These are phyloP conservation scores for Eueides isabella DNA, from an alignment of 1,140 invertebrate genomes.

Conservation along the genomic window DNA sequence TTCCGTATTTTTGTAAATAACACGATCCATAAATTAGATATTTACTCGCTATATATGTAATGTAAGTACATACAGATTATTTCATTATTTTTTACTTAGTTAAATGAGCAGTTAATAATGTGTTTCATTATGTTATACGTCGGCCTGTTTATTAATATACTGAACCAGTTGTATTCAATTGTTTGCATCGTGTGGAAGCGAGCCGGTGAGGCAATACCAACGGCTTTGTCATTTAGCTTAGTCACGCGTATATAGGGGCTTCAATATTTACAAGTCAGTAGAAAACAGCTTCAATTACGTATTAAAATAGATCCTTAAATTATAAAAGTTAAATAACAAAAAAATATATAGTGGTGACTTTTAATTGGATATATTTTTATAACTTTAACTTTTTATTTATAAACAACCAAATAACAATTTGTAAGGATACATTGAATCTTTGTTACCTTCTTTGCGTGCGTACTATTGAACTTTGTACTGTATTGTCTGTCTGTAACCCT, in stretches of 20 bases:
- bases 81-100: background rate
- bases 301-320: background rate
- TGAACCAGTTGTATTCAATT: conserved; percentile 13
- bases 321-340: background rate
- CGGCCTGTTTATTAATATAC: background rate
- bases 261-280: background rate
- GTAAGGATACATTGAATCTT: background rate
- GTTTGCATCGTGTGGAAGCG: conserved; percentile 7
- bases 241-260: conserved; percentile 23
- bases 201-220: conserved; percentile 12
- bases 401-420: background rate
- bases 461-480: background rate
- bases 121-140: background rate
- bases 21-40: no score
- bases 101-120: background rate
- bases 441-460: background rate
- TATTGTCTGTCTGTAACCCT: background rate
- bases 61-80: background rate
- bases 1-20: no score
- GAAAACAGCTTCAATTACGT: background rate
- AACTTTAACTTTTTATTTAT: background rate
- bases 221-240: conserved; percentile 25
- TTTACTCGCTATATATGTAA: no score
- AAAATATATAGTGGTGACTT: background rate
- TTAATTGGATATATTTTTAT: background rate